Conservation (phyloP, 2,888 invertebrate genomes). For the Plagodis pulveraria region DNA sequence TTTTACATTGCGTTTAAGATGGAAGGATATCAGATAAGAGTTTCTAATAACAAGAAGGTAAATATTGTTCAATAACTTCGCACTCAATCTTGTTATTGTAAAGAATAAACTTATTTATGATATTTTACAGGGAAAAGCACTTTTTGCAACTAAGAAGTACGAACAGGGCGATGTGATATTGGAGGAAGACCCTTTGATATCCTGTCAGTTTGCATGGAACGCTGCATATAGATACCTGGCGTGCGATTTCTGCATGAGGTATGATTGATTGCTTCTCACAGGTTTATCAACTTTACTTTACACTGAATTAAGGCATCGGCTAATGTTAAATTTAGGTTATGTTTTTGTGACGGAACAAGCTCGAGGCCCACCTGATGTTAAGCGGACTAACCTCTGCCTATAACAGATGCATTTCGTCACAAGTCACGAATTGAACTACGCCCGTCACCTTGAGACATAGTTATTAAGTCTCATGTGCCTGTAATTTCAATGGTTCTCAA, state of each 20-base stretch:
- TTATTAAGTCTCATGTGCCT: too few relatives aligned
- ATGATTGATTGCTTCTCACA: conserved; percentile 15
- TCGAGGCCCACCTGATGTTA: too few relatives aligned
- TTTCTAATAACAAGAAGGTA: conserved; percentile 73
- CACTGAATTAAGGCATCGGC: too few relatives aligned
- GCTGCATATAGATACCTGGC: conserved; percentile 93
- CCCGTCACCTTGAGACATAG: too few relatives aligned
- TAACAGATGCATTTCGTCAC: too few relatives aligned
- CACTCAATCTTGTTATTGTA: background rate
- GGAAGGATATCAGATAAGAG: conserved; percentile 73
- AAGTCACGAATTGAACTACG: too few relatives aligned
- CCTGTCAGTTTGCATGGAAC: conserved; percentile 98
- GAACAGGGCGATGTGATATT: conserved; percentile 91
- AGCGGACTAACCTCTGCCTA: too few relatives aligned
- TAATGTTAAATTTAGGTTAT: too few relatives aligned
- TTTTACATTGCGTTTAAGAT: conserved; percentile 46
- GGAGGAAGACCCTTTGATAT: conserved; percentile 94
- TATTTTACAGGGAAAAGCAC: conserved; percentile 90
- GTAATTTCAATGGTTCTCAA: too few relatives aligned
- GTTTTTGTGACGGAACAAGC: too few relatives aligned
- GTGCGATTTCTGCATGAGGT: conserved; percentile 96
- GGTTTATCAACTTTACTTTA: too few relatives aligned
- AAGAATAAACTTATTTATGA: background rate
- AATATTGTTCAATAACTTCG: background rate
- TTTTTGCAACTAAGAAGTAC: conserved; percentile 90